These are phyloP conservation scores for Caerostris extrusa DNA, from an alignment of 1,140 invertebrate species.

Conservation along the genomic window DNA sequence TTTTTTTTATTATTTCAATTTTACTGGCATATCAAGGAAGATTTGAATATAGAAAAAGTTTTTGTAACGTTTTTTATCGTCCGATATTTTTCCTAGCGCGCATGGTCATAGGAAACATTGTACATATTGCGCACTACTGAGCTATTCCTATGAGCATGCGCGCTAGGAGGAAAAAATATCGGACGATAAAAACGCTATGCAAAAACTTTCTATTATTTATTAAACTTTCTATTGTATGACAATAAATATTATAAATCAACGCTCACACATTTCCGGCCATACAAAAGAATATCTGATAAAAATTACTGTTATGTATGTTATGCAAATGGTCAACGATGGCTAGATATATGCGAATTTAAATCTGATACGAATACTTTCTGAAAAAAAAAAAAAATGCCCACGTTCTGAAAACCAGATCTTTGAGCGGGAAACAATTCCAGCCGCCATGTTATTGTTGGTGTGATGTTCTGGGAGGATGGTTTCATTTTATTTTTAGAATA, in stretches of 20 bases:
- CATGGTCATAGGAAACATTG: no score
- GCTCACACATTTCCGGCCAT: not conserved
- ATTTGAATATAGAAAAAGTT: no score
- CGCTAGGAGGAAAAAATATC: no score
- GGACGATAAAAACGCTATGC: no score
- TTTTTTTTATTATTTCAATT: no score
- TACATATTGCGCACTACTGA: no score
- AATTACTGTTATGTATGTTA: not conserved
- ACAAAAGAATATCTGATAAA: not conserved
- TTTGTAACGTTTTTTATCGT: no score
- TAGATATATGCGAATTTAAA: not conserved
- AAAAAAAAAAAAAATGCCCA: not conserved
- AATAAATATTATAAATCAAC: not conserved
- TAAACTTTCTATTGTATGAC: no score
- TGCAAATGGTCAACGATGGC: not conserved
- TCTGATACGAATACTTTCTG: not conserved
- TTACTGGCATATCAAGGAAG: no score
- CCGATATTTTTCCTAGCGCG: no score
- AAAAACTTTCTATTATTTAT: no score
- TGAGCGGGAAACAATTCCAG: constrained; percentile 3
- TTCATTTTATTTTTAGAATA: constrained; percentile 5
- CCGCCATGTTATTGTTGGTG: not conserved
- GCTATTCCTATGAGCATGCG: no score
- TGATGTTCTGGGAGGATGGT: not conserved
- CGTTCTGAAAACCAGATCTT: not conserved